Evolutionary conservation across 1,140 invertebrate genomes (phyloP).

Genomic region (Cyclargus thomasi): DNA sequence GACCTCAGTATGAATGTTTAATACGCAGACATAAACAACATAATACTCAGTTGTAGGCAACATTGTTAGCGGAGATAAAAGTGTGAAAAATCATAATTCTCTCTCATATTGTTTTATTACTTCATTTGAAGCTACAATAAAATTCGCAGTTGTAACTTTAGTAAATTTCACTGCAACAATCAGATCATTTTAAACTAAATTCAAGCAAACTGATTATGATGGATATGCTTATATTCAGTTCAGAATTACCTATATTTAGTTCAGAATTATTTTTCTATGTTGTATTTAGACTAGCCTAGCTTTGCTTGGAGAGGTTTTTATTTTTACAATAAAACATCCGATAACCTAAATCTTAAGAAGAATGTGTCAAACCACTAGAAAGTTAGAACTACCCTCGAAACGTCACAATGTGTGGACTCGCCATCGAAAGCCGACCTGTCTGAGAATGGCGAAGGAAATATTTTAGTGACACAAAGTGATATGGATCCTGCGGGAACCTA

Average conservation of each 20-base stretch:
- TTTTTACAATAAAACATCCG: background rate
- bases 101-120: background rate
- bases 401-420: conserved; percentile 4
- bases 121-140: background rate
- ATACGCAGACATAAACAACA: background rate
- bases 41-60: background rate
- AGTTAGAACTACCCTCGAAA: background rate
- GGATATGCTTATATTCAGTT: too few relatives aligned
- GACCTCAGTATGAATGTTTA: background rate
- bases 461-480: conserved; percentile 29
- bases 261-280: too few relatives aligned
- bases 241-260: too few relatives aligned
- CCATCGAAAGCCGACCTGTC: background rate
- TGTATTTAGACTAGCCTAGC: too few relatives aligned
- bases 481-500: conserved; percentile 33
- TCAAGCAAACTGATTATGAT: too few relatives aligned
- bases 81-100: conserved; percentile 5
- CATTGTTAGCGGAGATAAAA: conserved; percentile 7
- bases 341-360: background rate
- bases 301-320: too few relatives aligned
- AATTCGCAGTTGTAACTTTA: background rate
- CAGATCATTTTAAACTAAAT: too few relatives aligned
- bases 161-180: background rate
- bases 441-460: conserved; percentile 21
- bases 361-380: background rate